These are phyloP conservation scores for Bradynema listronoti DNA, from an alignment of 1,140 invertebrate genomes.

Conservation along the genomic window DNA sequence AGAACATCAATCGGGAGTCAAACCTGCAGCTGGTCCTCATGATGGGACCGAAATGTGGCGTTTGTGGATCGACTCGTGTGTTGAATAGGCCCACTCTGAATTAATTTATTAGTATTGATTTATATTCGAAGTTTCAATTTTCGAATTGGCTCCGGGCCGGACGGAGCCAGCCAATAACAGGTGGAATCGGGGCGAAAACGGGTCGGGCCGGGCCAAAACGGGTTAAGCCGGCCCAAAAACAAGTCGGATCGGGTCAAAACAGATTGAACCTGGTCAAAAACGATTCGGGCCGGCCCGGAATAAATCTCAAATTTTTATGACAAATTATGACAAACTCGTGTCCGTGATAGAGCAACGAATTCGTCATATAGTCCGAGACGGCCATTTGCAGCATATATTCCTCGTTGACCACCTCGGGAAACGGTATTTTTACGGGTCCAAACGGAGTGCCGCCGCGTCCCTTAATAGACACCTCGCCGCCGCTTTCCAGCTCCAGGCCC, in stretches of 20 bases:
- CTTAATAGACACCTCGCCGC: conserved; percentile 43
- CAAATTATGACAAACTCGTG: conserved; percentile 46
- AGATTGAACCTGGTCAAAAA: too few species aligned
- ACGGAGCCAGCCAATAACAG: too few species aligned
- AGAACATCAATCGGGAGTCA: conserved; percentile 46
- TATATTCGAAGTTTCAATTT: not conserved
- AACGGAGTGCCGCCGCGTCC: conserved; percentile 46
- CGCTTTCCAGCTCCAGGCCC: conserved; percentile 50
- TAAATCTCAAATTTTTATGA: too few species aligned
- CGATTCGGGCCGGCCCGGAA: too few species aligned
- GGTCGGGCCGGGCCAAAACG: too few species aligned
- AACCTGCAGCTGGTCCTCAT: conserved; percentile 45
- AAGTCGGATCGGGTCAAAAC: too few species aligned
- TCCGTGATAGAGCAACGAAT: conserved; percentile 54
- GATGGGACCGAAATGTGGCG: conserved; percentile 55
- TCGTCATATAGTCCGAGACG: conserved; percentile 54
- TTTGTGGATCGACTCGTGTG: conserved; percentile 49
- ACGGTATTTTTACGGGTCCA: conserved; percentile 32
- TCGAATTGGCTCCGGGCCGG: too few species aligned
- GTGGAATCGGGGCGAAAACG: too few species aligned
- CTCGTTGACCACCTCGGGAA: conserved; percentile 39
- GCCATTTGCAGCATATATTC: conserved; percentile 54
- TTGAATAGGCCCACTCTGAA: conserved; percentile 53
- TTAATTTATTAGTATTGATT: too few species aligned
- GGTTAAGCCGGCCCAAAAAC: too few species aligned